Percentiles rank a stretch among this genome's conserved stretches.
phyloP scores from a whole-genome alignment of 2,888 invertebrate genomes.

The Scaptomyza cyrtandrae region DNA sequence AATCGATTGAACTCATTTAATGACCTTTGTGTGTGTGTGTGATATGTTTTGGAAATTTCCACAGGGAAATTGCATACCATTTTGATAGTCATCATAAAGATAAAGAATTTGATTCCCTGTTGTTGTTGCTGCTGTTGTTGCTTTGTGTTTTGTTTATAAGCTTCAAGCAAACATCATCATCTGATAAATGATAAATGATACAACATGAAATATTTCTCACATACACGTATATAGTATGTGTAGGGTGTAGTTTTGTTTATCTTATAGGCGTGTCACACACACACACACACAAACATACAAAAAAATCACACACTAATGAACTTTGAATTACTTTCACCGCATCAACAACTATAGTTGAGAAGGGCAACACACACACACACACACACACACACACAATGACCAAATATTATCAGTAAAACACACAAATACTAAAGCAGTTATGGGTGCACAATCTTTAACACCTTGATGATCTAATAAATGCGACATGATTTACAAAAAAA shows the following conservation, averaged over 20 bases:
- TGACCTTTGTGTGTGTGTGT: background rate
- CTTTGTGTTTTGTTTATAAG: slow-evolving; percentile 5
- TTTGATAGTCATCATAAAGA: slow-evolving; percentile 41
- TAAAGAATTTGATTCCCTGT: slow-evolving; percentile 24
- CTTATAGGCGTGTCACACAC: slow-evolving; percentile 48
- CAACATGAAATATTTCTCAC: slow-evolving; percentile 24
- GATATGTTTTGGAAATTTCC: slow-evolving; percentile 29
- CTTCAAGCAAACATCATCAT: slow-evolving; percentile 37
- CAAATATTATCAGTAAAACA: slow-evolving; percentile 74
- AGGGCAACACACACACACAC: slow-evolving; percentile 3
- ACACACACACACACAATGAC: slow-evolving; percentile 23
- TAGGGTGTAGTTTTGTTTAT: slow-evolving; percentile 35
- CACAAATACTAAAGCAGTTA: slow-evolving; percentile 19
- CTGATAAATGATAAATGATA: slow-evolving; percentile 42
- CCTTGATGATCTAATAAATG: slow-evolving; percentile 79
- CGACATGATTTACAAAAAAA: slow-evolving; percentile 76
- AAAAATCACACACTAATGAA: slow-evolving; percentile 57
- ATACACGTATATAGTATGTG: background rate
- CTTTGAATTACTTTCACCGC: slow-evolving; percentile 68
- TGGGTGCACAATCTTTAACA: slow-evolving; percentile 72
- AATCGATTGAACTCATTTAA: slow-evolving; percentile 9
- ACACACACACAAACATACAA: slow-evolving; percentile 7
- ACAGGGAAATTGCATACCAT: slow-evolving; percentile 30
- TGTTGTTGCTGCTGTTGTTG: background rate
- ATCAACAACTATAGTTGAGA: slow-evolving; percentile 39